phyloP scores from a whole-genome alignment of 2,888 invertebrate species.

The Alsophila aescularia region DNA sequence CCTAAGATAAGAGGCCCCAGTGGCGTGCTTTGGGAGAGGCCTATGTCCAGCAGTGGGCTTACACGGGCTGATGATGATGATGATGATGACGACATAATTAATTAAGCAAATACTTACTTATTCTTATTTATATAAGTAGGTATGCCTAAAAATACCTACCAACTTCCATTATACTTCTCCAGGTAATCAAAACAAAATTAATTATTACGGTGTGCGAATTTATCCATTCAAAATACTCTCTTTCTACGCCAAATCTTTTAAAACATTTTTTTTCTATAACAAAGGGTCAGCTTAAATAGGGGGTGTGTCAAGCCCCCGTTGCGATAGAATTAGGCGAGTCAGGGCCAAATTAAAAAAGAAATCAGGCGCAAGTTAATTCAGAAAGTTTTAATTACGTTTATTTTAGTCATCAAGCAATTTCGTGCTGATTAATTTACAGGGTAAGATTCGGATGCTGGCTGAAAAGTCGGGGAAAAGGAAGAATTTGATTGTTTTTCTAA shows the following conservation, averaged over 20 bases:
- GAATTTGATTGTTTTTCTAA: neutral
- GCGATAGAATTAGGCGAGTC: conserved; percentile 76
- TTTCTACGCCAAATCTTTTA: conserved; percentile 41
- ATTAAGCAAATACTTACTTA: no score
- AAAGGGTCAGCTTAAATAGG: conserved; percentile 66
- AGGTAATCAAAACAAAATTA: conserved; percentile 37
- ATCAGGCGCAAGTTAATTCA: conserved; percentile 77
- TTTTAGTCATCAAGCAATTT: conserved; percentile 76
- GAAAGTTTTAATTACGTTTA: conserved; percentile 84
- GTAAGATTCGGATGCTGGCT: conserved; percentile 46
- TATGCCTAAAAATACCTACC: no score
- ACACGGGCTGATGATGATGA: no score
- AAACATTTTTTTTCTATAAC: conserved; percentile 59
- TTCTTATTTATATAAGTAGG: no score
- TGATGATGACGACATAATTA: no score
- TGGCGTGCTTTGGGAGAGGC: no score
- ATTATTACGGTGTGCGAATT: conserved; percentile 37
- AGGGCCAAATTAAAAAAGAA: conserved; percentile 82
- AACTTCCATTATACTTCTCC: no score
- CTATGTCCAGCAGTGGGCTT: no score
- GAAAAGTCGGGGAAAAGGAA: conserved; percentile 18
- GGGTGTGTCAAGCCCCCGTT: conserved; percentile 79
- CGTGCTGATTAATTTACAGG: conserved; percentile 69
- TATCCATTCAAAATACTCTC: conserved; percentile 34
- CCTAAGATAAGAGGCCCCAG: no score